These are phyloP conservation scores for Drosophila nigricruria DNA, from an alignment of 2,888 invertebrate species.

Conservation along the genomic window DNA sequence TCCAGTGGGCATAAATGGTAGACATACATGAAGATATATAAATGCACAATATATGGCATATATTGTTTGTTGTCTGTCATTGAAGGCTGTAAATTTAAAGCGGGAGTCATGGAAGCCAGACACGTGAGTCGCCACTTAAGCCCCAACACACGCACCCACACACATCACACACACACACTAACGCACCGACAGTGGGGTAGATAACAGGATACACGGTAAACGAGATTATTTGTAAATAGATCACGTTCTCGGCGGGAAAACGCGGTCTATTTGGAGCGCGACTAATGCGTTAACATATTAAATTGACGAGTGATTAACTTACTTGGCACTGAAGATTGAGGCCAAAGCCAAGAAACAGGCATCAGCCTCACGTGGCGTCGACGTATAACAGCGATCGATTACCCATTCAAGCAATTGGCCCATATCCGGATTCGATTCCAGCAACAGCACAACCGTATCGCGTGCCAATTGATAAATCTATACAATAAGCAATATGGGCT, in stretches of 20 bases:
- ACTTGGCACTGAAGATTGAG: conserved; percentile 98
- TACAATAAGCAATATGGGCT: background rate
- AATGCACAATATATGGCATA: conserved; percentile 9
- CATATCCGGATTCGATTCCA: conserved; percentile 98
- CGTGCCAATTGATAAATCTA: conserved; percentile 96
- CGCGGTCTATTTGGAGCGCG: background rate
- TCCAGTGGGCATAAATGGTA: conserved; percentile 21
- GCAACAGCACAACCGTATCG: conserved; percentile 95
- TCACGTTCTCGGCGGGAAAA: conserved; percentile 25
- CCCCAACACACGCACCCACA: conserved; percentile 2
- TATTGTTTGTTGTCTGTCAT: conserved; percentile 9
- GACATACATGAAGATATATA: conserved; percentile 6
- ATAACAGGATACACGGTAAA: conserved; percentile 25
- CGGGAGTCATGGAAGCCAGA: conserved; percentile 24
- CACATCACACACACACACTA: background rate
- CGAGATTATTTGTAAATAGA: conserved; percentile 47
- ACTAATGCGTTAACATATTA: conserved; percentile 57
- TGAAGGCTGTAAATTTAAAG: conserved; percentile 49
- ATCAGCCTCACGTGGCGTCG: conserved; percentile 95
- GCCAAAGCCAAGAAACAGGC: conserved; percentile 98
- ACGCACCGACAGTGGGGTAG: background rate
- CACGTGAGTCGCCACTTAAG: conserved; percentile 63
- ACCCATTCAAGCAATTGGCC: conserved; percentile 98
- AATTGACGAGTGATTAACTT: conserved; percentile 65
- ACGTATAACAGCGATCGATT: conserved; percentile 98